A percentile compares a stretch with the other conserved stretches of the same genome.
Evolutionary conservation across 2,113 vertebrate genomes (phyloP).

Genomic region (Mohoua ochrocephala): DNA sequence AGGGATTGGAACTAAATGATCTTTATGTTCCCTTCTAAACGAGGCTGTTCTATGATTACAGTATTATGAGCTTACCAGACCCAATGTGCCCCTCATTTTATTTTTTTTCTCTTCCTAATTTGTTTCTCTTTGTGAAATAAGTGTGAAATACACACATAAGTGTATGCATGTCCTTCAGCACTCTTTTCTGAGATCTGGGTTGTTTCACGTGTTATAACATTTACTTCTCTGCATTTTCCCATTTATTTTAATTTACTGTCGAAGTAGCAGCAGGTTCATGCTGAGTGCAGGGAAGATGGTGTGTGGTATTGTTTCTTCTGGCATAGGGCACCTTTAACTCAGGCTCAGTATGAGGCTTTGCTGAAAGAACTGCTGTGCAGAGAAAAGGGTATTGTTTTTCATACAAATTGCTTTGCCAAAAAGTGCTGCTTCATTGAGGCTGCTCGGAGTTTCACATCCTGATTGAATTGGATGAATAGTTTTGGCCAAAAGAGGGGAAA

Average conservation of each 20-base stretch:
- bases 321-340: neutral
- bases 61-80: neutral
- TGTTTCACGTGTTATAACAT: neutral
- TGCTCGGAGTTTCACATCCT: neutral
- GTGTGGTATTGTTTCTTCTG: neutral
- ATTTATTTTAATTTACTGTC: neutral
- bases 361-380: neutral
- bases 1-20: neutral
- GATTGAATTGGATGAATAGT: neutral
- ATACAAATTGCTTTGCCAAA: neutral
- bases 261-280: neutral
- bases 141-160: fast-evolving
- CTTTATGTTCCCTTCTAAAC: neutral
- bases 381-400: neutral
- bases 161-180: neutral
- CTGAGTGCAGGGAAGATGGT: neutral
- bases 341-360: neutral
- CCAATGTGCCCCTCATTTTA: neutral
- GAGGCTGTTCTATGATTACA: neutral
- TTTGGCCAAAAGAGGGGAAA: neutral
- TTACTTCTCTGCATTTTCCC: neutral
- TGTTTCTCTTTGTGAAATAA: neutral
- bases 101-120: neutral
- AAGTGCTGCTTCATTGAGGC: neutral
- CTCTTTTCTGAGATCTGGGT: neutral